Base-by-base conservation (phyloP, 2,797 vertebrate genomes). In the Myotis findleyi region DNA sequence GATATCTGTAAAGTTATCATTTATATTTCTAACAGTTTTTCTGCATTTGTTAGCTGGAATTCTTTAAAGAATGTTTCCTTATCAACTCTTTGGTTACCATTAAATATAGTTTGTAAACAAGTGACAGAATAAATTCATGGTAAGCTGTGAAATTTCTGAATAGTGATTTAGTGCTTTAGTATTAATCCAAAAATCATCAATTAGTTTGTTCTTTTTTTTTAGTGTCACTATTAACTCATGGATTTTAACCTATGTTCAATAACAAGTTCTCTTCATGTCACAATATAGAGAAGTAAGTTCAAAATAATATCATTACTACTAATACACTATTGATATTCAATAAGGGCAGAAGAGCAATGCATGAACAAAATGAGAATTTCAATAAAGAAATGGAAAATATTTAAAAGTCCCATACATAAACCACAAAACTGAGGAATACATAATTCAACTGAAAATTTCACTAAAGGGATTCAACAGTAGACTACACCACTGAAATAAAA, bases 181-280 rank as follows among this genome's bases (percentile, higher is more conserved):
- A 72, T 53, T 71, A 33, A 87, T 38, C 41, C 33, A 33, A 72
- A 90, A 84, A 62, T 80, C 10, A 64, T 76, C 81, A 76, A 11
- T 62, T 62, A 33, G 7, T 51, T 38, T 47, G 11, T 57, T 55
- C n/a, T 55, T 68, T 72, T 25, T 55, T 91, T 84, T 83, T 66
- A n/a, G 16, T 76, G 33, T 76, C 30, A 68, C 75, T 91, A 59
- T 77, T 69, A 69, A 77, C 38, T 72, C 41, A 57, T 20, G 14
- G 41, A 57, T 87, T 91, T 91, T 87, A 73, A 55, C 11, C 5
- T 77, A 6, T 85, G 14, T 64, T 87, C 55, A 66, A 49, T 86
- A 91, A 83, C 3, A 77, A 18, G 49, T 64, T 76, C 66, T 93
- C 51, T 68, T 84, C 25, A 55, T 81, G 47, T 94, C 41, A 89